Conservation (phyloP, 1,140 invertebrate genomes). For the Grapholita molesta region DNA sequence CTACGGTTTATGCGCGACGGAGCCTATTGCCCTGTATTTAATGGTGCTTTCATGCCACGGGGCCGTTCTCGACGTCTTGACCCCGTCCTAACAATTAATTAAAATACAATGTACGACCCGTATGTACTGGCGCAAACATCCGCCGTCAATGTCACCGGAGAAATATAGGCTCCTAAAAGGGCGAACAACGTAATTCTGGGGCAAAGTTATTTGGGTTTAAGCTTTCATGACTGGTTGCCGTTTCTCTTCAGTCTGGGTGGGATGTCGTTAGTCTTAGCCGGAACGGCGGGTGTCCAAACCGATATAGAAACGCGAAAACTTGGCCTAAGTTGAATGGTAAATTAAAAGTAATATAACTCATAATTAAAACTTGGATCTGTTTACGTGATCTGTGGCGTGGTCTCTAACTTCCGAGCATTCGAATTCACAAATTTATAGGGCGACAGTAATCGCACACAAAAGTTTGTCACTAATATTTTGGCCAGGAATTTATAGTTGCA, state of each 20-base stretch:
- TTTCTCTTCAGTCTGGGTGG: slow-evolving; percentile 1
- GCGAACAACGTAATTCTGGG: slow-evolving; percentile 13
- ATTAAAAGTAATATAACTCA: no score
- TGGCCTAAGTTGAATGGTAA: not conserved
- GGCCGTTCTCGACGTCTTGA: slow-evolving; percentile 51
- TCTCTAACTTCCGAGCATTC: no score
- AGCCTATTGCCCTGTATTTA: slow-evolving; percentile 41
- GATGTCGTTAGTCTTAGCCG: not conserved
- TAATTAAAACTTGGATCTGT: no score
- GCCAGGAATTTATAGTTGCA: no score
- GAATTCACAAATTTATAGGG: no score
- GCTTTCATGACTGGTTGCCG: slow-evolving; percentile 14
- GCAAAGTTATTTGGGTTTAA: slow-evolving; percentile 15
- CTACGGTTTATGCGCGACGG: slow-evolving; percentile 31
- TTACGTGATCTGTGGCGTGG: no score
- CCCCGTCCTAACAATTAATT: slow-evolving; percentile 65
- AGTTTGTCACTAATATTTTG: no score
- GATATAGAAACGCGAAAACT: not conserved
- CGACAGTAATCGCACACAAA: no score
- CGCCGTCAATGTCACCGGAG: slow-evolving; percentile 44
- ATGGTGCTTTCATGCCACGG: slow-evolving; percentile 50
- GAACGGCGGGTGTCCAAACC: not conserved
- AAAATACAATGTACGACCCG: slow-evolving; percentile 56
- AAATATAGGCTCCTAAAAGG: slow-evolving; percentile 38
- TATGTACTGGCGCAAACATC: slow-evolving; percentile 30